phyloP scores from a whole-genome alignment of 2,888 invertebrate genomes.

The Scotopteryx bipunctaria region DNA sequence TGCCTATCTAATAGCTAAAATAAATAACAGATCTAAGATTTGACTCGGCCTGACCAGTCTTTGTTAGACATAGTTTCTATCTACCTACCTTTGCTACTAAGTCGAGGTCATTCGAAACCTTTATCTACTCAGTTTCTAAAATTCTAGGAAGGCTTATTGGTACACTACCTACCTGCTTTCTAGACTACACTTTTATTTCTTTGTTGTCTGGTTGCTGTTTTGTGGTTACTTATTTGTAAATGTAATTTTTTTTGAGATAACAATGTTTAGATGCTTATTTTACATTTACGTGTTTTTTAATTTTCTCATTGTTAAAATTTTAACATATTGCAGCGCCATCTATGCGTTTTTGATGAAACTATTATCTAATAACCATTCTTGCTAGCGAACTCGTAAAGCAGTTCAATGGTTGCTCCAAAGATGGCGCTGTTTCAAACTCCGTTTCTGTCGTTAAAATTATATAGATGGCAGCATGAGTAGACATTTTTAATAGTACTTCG shows the following conservation, averaged over 20 bases:
- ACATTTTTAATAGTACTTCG: not conserved
- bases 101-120: constrained; percentile 24
- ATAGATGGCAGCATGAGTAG: constrained; percentile 32
- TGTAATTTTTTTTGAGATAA: too few species aligned
- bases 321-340: constrained; percentile 31
- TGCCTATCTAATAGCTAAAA: too few species aligned
- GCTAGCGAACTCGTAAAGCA: not conserved
- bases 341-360: constrained; percentile 12
- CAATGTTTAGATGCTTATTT: too few species aligned
- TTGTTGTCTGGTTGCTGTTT: constrained; percentile 15
- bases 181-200: constrained; percentile 16
- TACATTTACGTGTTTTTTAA: too few species aligned
- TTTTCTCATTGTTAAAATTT: constrained; percentile 7
- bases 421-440: constrained; percentile 25
- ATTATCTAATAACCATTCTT: not conserved
- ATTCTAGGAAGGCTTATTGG: constrained; percentile 17
- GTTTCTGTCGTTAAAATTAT: not conserved
- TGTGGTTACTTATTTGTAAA: too few species aligned
- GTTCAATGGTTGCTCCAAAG: constrained; percentile 17
- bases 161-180: constrained; percentile 9
- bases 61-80: not conserved
- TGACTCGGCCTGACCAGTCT: too few species aligned
- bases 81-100: not conserved
- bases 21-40: too few species aligned
- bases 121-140: constrained; percentile 16